Evolutionary conservation across 1,140 invertebrate species (phyloP), one percentile per base, ranked within the genome.

Genomic region (Lepidurus arcticus): DNA sequence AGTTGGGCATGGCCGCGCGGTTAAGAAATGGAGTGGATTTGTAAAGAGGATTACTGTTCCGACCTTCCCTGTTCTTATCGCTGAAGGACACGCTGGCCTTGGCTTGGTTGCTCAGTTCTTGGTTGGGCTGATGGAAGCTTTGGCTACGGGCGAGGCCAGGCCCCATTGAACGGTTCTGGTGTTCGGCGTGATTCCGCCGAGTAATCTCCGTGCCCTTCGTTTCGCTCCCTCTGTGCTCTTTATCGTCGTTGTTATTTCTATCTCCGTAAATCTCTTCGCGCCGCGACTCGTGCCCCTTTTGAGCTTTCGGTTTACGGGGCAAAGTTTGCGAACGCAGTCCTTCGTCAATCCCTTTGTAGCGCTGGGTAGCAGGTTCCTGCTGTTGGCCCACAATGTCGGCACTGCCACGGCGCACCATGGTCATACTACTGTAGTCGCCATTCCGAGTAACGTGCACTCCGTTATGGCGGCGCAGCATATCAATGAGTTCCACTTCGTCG

Each of bases 141-240:
- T 94, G 92, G 85, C 93, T 94, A 76, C 93, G 86, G 24, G 91
- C 89, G 93, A 93, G 0, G 88, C 88, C 0, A 92, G 91, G 74
- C 88, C 88, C 44, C 86, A 85, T 73, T 84, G 83, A 44, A 84
- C 87, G 88, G 73, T 74, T 81, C 76, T 80, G 42, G 7, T 80
- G 84, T 82, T 82, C 78, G 76, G 34, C 5, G 16, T 78, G 53
- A 34, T 80, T 80, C 80, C 81, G 80, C 65, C 76, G 78, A 80
- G 81, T 65, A 11, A 47, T 73, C 3, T 88, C 88, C 83, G 92
- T 92, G 79, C 91, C 88, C 78, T 91, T 90, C 1, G 13, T 21
- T 44, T 76, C 47, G 26, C 45, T 76, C 16, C n/a, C 16, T 11
- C 43, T 44, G 75, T 7, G 26, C 44, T 45, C 34, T 34, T n/a